Evolutionary conservation across 2,888 invertebrate genomes (phyloP).

Genomic region (Drosophila neoperkinsi): DNA sequence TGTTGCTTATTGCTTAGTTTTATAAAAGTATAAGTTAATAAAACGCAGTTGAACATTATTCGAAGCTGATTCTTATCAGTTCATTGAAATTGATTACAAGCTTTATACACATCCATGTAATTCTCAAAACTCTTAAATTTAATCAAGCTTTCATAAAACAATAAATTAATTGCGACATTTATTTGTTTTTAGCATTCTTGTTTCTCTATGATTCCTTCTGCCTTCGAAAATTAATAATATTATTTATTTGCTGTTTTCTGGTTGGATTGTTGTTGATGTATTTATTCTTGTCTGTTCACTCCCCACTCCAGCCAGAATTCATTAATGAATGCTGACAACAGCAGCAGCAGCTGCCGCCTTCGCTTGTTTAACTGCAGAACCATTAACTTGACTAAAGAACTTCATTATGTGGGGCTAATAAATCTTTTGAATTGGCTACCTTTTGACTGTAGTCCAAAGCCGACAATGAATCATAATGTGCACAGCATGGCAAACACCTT

Average conservation of each 20-base stretch:
- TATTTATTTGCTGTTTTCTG: constrained; percentile 19
- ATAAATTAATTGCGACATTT: constrained; percentile 1
- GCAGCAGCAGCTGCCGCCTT: constrained; percentile 32
- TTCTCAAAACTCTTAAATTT: neutral
- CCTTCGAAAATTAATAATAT: constrained; percentile 3
- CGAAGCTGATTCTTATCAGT: neutral
- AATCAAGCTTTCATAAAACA: neutral
- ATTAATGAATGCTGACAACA: constrained; percentile 54
- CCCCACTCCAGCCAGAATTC: neutral
- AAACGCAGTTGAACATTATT: no score
- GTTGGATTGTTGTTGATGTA: constrained; percentile 11
- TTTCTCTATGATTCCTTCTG: neutral
- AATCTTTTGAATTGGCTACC: constrained; percentile 73
- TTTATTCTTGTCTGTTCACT: constrained; percentile 6
- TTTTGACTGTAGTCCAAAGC: constrained; percentile 61
- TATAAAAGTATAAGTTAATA: neutral
- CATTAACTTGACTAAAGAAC: constrained; percentile 73
- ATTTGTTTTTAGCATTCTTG: neutral
- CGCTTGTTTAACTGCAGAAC: constrained; percentile 63
- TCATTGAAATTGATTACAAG: neutral
- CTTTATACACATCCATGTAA: neutral
- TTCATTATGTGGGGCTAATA: constrained; percentile 67
- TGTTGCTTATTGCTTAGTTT: neutral
- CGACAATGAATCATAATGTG: constrained; percentile 75
- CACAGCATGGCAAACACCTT: constrained; percentile 44